Evolutionary conservation across 2,888 invertebrate species (phyloP).

Genomic region (Venusia cambrica): DNA sequence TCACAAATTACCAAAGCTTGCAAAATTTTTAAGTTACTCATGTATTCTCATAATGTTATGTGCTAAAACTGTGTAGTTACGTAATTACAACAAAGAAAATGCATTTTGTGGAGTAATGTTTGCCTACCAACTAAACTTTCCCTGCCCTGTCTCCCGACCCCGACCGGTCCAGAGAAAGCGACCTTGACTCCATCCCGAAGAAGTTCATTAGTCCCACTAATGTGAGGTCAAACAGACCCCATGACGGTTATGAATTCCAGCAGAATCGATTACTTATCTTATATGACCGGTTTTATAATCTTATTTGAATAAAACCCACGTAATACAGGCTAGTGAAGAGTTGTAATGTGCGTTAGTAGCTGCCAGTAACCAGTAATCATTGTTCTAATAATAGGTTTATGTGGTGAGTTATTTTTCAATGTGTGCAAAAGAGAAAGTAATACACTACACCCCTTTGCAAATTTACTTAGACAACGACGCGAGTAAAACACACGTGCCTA

Average conservation of each 20-base stretch:
- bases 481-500: no score
- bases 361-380: constrained; percentile 1
- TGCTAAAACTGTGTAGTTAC: no score
- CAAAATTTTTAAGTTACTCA: no score
- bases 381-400: no score
- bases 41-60: no score
- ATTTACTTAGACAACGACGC: no score
- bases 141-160: constrained; percentile 43
- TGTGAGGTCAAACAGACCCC: constrained; percentile 31
- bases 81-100: no score
- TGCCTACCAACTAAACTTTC: constrained; percentile 36
- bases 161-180: constrained; percentile 67
- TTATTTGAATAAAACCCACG: constrained; percentile 25
- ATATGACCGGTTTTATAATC: constrained; percentile 21
- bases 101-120: no score
- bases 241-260: constrained; percentile 28
- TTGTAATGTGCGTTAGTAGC: constrained; percentile 23
- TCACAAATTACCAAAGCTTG: no score
- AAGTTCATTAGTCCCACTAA: constrained; percentile 64
- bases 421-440: no score
- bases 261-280: constrained; percentile 8
- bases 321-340: constrained; percentile 12
- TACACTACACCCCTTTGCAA: no score
- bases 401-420: no score
- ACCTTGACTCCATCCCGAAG: constrained; percentile 58